Evolutionary conservation across 1,140 invertebrate genomes (phyloP).

Genomic region (Magallana ariakensis): DNA sequence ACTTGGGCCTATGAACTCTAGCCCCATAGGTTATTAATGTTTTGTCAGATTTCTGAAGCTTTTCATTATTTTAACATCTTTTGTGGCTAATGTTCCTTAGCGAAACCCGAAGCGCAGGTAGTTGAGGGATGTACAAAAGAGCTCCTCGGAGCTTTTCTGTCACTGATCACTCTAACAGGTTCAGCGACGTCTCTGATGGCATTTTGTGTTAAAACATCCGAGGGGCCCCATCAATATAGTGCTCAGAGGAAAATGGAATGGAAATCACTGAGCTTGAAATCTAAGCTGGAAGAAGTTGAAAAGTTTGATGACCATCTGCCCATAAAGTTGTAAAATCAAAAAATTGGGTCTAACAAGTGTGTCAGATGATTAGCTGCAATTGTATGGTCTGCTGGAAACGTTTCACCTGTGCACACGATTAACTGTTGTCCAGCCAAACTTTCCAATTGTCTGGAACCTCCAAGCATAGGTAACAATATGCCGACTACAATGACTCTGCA

Average conservation of each 20-base stretch:
- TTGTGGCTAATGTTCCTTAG: conserved; percentile 29
- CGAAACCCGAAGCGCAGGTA: conserved; percentile 32
- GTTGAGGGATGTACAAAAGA: conserved; percentile 9
- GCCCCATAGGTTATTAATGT: conserved; percentile 21
- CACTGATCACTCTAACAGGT: conserved; percentile 30
- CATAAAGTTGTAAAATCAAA: conserved; percentile 36
- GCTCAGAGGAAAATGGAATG: neutral
- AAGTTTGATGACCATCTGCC: conserved; percentile 35
- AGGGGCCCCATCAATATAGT: neutral
- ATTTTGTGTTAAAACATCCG: neutral
- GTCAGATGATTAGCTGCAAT: conserved; percentile 34
- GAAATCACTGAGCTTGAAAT: conserved; percentile 4
- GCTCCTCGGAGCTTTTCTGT: neutral
- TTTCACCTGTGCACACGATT: conserved; percentile 35
- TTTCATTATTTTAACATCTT: conserved; percentile 35
- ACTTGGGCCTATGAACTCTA: neutral
- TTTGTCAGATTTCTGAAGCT: conserved; percentile 28
- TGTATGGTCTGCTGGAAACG: conserved; percentile 6
- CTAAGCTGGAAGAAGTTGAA: conserved; percentile 25
- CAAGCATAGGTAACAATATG: conserved; percentile 24
- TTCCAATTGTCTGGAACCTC: conserved; percentile 17
- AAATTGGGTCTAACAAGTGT: conserved; percentile 22
- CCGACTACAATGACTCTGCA: neutral
- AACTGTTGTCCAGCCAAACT: conserved; percentile 11
- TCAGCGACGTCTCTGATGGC: neutral